Conservation (phyloP, 2,888 invertebrate genomes). For the Heliothis peltigera region DNA sequence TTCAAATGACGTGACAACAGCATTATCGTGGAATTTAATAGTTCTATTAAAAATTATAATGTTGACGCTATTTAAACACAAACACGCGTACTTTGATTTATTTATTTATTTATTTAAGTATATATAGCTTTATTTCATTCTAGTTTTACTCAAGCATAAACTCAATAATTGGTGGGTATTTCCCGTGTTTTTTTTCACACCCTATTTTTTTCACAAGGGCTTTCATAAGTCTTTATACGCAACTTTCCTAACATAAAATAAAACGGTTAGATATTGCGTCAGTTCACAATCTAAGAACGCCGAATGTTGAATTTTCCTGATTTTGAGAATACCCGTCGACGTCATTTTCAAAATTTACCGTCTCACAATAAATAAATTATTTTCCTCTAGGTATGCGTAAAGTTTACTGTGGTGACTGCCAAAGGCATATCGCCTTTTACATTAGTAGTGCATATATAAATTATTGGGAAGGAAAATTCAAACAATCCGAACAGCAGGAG, state of each 20-base stretch:
- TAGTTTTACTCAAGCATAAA: not conserved
- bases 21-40: constrained; percentile 11
- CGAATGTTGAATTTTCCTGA: not conserved
- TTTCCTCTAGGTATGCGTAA: not conserved
- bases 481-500: too few relatives aligned
- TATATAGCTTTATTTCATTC: not conserved
- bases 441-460: too few relatives aligned
- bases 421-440: not conserved
- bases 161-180: too few relatives aligned
- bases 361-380: not conserved
- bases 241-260: not conserved
- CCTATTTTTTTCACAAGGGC: too few relatives aligned
- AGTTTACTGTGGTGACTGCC: not conserved
- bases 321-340: too few relatives aligned
- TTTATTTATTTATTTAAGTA: too few relatives aligned
- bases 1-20: constrained; percentile 57
- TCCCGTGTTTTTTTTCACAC: too few relatives aligned
- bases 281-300: not conserved
- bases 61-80: constrained; percentile 15
- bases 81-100: not conserved
- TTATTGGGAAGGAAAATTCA: not conserved
- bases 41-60: constrained; percentile 12
- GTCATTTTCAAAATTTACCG: not conserved
- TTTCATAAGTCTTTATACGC: too few relatives aligned
- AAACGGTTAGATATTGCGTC: not conserved